Evolutionary conservation across 2,113 vertebrate genomes (phyloP), one percentile per base, ranked within the genome.

Genomic region (Climacteris rufus): DNA sequence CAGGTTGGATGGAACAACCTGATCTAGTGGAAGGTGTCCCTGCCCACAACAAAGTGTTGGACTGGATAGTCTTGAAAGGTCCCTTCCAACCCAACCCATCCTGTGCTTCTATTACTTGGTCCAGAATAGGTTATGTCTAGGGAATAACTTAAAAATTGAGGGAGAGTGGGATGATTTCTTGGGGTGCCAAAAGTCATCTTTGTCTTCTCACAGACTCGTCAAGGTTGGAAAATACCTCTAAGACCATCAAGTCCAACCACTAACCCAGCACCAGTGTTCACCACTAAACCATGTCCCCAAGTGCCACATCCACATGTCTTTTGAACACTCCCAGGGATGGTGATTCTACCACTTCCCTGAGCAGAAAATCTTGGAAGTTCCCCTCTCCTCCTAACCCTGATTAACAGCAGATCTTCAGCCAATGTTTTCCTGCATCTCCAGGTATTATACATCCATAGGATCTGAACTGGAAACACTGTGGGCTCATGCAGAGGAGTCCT

Each of bases 41-140:
- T 61, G 33, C 1, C 0, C 23, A 18, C 3, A 9, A 27, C 17
- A 70, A 3, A 21, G 6, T 4, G 2, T 2, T 37, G 49, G 44
- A 45, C 19, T 28, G 1, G 37, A 6, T 35, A 49, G 1, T 2
- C 2, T 1, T 14, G 54, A 15, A 56, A n/a, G 4, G 15, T 23
- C 13, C 14, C 6, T 83, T 44, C 37, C 42, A 44, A 12, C 13
- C 15, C 70, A 60, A 64, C 45, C 16, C 2, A 6, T 16, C 27
- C 49, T 31, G 3, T 40, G 64, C 35, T 44, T 23, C 54, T 27
- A 0, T 64, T 15, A 33, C 40, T 69, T 66, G 16, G 1, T 37
- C 30, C 30, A 66, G 21, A 47, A 11, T 0, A 39, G 25, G 13
- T 4, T 44, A 21, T 4, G 1, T 11, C 11, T 35, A 10, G 10